phyloP scores from a whole-genome alignment of 2,888 invertebrate species.

The Drosophila sordidapex region DNA sequence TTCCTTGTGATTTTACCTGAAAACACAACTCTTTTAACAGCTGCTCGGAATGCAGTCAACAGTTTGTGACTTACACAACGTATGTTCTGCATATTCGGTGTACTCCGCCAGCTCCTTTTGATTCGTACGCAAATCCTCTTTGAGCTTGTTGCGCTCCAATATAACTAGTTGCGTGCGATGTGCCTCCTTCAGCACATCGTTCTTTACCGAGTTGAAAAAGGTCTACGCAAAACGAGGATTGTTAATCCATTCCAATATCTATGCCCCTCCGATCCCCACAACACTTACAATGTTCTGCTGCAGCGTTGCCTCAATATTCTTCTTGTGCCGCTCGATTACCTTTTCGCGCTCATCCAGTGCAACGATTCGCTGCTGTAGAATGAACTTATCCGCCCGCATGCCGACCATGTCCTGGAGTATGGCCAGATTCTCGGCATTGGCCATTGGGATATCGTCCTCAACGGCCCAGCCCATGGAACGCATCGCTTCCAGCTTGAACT shows the following conservation, averaged over 20 bases:
- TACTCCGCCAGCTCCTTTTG: conserved; percentile 74
- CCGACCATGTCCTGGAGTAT: conserved; percentile 85
- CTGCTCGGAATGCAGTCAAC: no score
- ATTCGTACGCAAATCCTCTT: conserved; percentile 74
- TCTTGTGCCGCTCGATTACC: conserved; percentile 85
- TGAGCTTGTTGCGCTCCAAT: conserved; percentile 84
- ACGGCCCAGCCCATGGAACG: conserved; percentile 84
- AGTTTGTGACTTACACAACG: conserved; percentile 76
- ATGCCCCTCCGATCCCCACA: background rate
- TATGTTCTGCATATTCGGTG: conserved; percentile 70
- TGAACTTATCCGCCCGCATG: conserved; percentile 85
- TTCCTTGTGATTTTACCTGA: conserved; percentile 86
- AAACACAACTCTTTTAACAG: background rate
- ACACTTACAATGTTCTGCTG: conserved; percentile 86
- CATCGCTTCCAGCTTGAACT: conserved; percentile 78
- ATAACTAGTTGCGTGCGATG: conserved; percentile 84
- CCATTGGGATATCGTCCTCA: conserved; percentile 92
- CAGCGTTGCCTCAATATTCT: conserved; percentile 86
- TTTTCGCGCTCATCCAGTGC: conserved; percentile 84
- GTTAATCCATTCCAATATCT: background rate
- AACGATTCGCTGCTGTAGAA: conserved; percentile 85
- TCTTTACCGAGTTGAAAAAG: conserved; percentile 87
- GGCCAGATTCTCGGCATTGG: conserved; percentile 89
- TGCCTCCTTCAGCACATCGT: conserved; percentile 89
- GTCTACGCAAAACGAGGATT: conserved; percentile 86